phyloP scores from a whole-genome alignment of 2,113 vertebrate species.

The Mesembrinibis cayennensis region DNA sequence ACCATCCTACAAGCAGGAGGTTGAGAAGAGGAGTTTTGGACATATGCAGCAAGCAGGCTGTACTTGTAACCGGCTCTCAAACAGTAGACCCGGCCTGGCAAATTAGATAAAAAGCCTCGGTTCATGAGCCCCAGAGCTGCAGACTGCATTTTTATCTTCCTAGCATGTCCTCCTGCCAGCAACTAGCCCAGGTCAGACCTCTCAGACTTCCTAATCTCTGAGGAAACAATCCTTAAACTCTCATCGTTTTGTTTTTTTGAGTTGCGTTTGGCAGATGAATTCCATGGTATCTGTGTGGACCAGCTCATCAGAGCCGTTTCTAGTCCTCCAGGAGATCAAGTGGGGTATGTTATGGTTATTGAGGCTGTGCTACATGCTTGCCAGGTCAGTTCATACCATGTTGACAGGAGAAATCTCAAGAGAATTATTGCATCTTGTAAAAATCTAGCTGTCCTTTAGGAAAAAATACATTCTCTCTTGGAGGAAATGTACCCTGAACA shows the following conservation, averaged over 20 bases:
- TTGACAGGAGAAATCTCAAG: background rate
- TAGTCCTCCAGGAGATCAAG: background rate
- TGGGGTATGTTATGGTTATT: background rate
- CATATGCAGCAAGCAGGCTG: background rate
- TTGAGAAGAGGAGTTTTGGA: background rate
- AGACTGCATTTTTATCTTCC: background rate
- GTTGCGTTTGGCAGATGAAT: background rate
- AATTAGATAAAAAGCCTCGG: background rate
- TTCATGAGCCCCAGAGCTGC: background rate
- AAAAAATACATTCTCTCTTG: background rate
- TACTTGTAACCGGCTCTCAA: background rate
- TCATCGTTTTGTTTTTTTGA: background rate
- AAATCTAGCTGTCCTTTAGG: background rate
- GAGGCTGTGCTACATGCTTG: background rate
- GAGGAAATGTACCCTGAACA: background rate
- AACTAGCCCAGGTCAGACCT: background rate
- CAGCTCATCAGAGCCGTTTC: background rate
- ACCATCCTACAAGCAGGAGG: rapidly evolving
- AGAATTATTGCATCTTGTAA: background rate
- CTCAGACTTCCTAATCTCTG: background rate
- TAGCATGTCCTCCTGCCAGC: background rate
- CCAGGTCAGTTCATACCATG: background rate
- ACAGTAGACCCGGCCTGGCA: background rate
- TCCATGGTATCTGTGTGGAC: background rate
- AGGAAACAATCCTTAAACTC: background rate